These are phyloP conservation scores for Globodera rostochiensis DNA, from an alignment of 1,140 invertebrate species.

Conservation along the genomic window DNA sequence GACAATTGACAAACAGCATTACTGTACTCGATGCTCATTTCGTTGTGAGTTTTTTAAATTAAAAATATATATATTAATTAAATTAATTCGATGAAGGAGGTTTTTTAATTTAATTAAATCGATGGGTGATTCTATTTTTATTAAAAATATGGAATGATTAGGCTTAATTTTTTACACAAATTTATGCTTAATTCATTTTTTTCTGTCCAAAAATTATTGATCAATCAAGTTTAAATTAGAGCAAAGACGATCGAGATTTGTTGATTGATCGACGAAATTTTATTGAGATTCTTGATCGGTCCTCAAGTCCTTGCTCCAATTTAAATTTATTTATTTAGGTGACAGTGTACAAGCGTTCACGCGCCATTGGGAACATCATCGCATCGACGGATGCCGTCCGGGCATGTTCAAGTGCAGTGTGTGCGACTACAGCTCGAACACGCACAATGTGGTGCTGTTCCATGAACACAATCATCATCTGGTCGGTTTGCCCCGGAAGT, in stretches of 20 bases:
- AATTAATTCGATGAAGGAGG: not conserved
- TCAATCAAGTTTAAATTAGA: no score
- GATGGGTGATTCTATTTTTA: not conserved
- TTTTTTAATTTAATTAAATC: no score
- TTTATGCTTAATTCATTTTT: no score
- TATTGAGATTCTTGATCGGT: no score
- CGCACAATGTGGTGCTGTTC: slow-evolving; percentile 35
- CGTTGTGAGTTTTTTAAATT: slow-evolving; percentile 1
- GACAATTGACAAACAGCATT: slow-evolving; percentile 18
- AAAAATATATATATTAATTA: no score
- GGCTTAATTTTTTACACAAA: no score
- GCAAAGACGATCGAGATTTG: no score
- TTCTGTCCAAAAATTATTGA: no score
- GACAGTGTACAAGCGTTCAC: slow-evolving; percentile 29
- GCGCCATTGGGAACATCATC: slow-evolving; percentile 33
- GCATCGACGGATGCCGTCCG: not conserved
- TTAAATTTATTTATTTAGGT: not conserved
- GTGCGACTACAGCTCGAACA: slow-evolving; percentile 37
- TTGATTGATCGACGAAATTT: no score
- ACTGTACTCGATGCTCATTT: slow-evolving; percentile 26
- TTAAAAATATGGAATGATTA: not conserved
- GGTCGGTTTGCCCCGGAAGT: slow-evolving; percentile 14
- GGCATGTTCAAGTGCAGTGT: slow-evolving; percentile 32
- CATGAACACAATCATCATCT: slow-evolving; percentile 42
- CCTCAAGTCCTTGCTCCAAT: no score